phyloP scores from a whole-genome alignment of 2,888 invertebrate genomes.

The Epinotia bilunana region DNA sequence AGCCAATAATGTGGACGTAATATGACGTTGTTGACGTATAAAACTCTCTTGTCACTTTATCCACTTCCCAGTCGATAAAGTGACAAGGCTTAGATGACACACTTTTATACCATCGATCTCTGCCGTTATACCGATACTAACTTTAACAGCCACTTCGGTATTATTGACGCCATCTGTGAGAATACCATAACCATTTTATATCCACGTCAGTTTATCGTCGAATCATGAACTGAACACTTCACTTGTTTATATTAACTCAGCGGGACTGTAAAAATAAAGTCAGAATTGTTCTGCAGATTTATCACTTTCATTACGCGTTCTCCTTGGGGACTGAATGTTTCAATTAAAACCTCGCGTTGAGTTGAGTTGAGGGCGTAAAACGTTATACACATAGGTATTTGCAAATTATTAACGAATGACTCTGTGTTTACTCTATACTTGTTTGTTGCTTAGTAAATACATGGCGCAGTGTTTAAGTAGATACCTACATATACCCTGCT shows the following conservation, averaged over 20 bases:
- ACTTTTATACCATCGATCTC: slow-evolving; percentile 65
- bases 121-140: slow-evolving; percentile 62
- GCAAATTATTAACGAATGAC: slow-evolving; percentile 24
- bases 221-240: slow-evolving; percentile 44
- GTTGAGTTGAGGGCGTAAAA: slow-evolving; percentile 18
- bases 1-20: not conserved
- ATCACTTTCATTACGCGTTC: slow-evolving; percentile 53
- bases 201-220: slow-evolving; percentile 58
- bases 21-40: not conserved
- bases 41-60: not conserved
- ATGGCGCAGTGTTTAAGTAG: not conserved
- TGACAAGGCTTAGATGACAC: slow-evolving; percentile 16
- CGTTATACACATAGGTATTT: slow-evolving; percentile 26
- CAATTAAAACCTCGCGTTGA: slow-evolving; percentile 52
- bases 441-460: slow-evolving; percentile 7
- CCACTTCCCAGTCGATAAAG: not conserved
- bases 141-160: slow-evolving; percentile 67
- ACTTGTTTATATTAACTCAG: slow-evolving; percentile 44
- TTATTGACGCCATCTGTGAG: slow-evolving; percentile 67
- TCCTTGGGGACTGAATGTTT: slow-evolving; percentile 51
- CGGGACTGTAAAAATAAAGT: slow-evolving; percentile 42
- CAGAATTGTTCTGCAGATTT: slow-evolving; percentile 49
- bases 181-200: slow-evolving; percentile 63
- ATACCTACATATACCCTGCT: too few species aligned
- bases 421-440: slow-evolving; percentile 1